Base-by-base conservation (phyloP, 2,113 vertebrate species). In the Mobula hypostoma region DNA sequence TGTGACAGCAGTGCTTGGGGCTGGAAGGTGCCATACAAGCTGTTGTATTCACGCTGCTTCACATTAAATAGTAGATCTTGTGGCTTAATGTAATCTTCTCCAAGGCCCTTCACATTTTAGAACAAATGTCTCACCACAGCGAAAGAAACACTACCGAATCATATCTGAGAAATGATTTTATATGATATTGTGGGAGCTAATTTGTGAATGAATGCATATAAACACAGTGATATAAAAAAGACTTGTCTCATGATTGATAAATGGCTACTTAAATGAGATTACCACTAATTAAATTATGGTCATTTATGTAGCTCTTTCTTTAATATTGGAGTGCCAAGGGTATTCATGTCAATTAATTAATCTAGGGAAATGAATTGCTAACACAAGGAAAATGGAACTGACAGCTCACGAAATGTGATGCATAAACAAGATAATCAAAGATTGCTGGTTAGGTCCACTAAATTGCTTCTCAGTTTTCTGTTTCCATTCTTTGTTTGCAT, bases 211-310 rank as follows among this genome's bases (percentile, higher is more conserved):
- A 74, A 24, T 48, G 91, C 36, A 29, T 11, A 72, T 12, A 93
- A 68, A 93, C 9, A 29, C 6, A 74, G 70, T 24, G 68, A 56
- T 40, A 56, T 24, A 27, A 90, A 66, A 14, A 93, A 72, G 90
- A 74, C 19, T 6, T 76, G 85, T 8, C 91, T 93, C 32, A 29
- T 48, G 68, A 40, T 74, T 93, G 66, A 93, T 93, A 29, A 74
- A 56, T 72, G 70, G 24, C 68, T 14, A 93, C 70, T 74, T 74
- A 48, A 93, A 48, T 93, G 68, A 74, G 90, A 93, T 93, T 93
- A 72, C 24, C 14, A 40, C 40, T 56, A 93, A 93, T 27, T 56
- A 93, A 93, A 76, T 56, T 32, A 32, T 17, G 15, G 63, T 19
- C 61, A 90, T 90, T 66, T 90, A 90, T n/a, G 56, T 88, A n/a